These are phyloP conservation scores for Hemiscyllium ocellatum DNA, from an alignment of 2,113 vertebrate species.

Conservation along the genomic window DNA sequence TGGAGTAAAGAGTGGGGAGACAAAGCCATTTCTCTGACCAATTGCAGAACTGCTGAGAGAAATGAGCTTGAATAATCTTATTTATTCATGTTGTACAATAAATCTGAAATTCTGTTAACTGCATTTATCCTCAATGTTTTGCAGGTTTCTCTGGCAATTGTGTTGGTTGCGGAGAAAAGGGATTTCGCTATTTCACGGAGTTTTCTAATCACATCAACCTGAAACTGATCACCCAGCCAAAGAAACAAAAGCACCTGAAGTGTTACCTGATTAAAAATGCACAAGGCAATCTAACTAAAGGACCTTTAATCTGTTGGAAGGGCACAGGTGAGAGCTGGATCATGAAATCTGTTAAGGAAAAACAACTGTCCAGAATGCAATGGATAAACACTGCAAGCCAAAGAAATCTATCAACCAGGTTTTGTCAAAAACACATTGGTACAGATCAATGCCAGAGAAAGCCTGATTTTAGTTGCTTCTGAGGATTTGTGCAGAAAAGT, in stretches of 20 bases:
- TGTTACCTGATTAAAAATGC: conserved; percentile 78
- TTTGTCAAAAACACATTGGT: neutral
- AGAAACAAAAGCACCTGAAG: conserved; percentile 98
- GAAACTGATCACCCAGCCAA: conserved; percentile 88
- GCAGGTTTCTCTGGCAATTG: conserved; percentile 92
- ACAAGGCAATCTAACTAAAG: conserved; percentile 78
- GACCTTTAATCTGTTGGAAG: conserved; percentile 86
- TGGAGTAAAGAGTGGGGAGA: neutral
- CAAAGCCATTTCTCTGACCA: neutral
- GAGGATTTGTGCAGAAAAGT: neutral
- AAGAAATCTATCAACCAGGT: neutral
- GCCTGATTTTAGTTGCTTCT: neutral
- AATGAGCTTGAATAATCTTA: neutral
- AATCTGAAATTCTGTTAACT: conserved; percentile 35
- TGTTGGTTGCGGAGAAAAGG: conserved; percentile 89
- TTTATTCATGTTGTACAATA: conserved; percentile 5
- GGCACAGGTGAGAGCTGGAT: conserved; percentile 68
- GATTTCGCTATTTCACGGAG: conserved; percentile 96
- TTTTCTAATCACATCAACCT: conserved; percentile 97
- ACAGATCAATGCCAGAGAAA: neutral
- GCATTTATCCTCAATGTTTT: conserved; percentile 44
- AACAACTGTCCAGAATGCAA: too few species aligned
- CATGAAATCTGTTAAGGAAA: neutral
- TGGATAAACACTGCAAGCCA: neutral
- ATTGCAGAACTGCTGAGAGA: neutral